These are phyloP conservation scores for Pholis gunnellus DNA, from an alignment of 2,113 vertebrate species.

Conservation along the genomic window DNA sequence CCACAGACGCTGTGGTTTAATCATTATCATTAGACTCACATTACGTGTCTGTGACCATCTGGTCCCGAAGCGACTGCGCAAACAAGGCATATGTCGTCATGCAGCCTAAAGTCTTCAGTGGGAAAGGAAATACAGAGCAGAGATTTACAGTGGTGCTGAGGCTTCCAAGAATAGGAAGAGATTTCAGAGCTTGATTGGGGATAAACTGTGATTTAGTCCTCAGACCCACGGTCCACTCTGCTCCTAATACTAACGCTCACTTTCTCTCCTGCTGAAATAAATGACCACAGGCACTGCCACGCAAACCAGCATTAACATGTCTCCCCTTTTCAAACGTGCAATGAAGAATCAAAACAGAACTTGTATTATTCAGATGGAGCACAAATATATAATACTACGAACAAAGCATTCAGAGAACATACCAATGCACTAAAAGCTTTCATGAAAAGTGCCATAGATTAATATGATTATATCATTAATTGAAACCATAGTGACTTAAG, in stretches of 20 bases:
- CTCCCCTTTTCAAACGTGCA: conserved; percentile 12
- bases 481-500: not conserved
- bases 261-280: conserved; percentile 42
- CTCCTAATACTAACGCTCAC: conserved; percentile 28
- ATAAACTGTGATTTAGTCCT: conserved; percentile 78
- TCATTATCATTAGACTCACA: conserved; percentile 60
- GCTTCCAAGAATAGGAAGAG: conserved; percentile 74
- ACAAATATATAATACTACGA: not conserved
- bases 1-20: conserved; percentile 39
- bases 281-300: conserved; percentile 3
- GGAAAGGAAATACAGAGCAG: conserved; percentile 58
- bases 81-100: conserved; percentile 67
- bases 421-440: not conserved
- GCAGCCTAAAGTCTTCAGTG: conserved; percentile 52
- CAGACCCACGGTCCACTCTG: conserved; percentile 43
- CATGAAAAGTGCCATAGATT: not conserved
- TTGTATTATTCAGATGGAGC: not conserved
- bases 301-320: conserved; percentile 19
- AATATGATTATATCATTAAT: not conserved
- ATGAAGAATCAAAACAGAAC: not conserved
- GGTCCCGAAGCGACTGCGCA: conserved; percentile 59
- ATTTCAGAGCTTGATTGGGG: conserved; percentile 77
- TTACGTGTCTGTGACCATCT: conserved; percentile 63
- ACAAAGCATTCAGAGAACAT: not conserved
- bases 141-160: conserved; percentile 34